phyloP scores from a whole-genome alignment of 2,797 vertebrate genomes.

The Acipenser transmontanus region DNA sequence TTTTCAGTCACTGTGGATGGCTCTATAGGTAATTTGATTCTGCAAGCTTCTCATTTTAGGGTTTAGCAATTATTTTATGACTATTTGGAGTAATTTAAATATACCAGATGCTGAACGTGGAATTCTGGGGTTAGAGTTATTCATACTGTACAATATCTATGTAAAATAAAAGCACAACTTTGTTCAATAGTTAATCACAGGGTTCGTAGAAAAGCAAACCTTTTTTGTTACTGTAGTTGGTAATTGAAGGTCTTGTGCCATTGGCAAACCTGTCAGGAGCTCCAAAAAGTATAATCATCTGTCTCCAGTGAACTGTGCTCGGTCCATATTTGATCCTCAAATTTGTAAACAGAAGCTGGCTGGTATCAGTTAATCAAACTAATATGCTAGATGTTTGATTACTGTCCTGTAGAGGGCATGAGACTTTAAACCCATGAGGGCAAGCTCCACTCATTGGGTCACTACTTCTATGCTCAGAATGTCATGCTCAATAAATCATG shows the following conservation, averaged over 20 bases:
- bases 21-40: too few relatives aligned
- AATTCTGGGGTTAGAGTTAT: too few relatives aligned
- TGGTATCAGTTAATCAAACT: constrained; percentile 21
- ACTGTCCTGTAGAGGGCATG: constrained; percentile 13
- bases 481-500: constrained; percentile 71
- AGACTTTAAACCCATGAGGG: constrained; percentile 41
- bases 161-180: too few relatives aligned
- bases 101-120: too few relatives aligned
- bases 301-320: constrained; percentile 22
- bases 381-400: not conserved
- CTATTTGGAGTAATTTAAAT: too few relatives aligned
- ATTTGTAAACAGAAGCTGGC: constrained; percentile 26
- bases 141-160: too few relatives aligned
- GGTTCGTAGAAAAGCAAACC: constrained; percentile 26
- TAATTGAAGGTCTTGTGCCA: constrained; percentile 32
- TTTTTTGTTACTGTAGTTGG: constrained; percentile 45
- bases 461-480: constrained; percentile 55
- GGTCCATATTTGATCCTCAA: constrained; percentile 19
- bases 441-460: constrained; percentile 52
- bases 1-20: too few relatives aligned
- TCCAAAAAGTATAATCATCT: constrained; percentile 23
- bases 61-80: too few relatives aligned
- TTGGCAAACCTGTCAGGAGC: constrained; percentile 30
- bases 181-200: too few relatives aligned
- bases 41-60: too few relatives aligned